A percentile compares a stretch with the other conserved stretches of the same genome.
These are phyloP conservation scores for Gonioctena quinquepunctata DNA, from an alignment of 1,140 invertebrate genomes.

Conservation along the genomic window DNA sequence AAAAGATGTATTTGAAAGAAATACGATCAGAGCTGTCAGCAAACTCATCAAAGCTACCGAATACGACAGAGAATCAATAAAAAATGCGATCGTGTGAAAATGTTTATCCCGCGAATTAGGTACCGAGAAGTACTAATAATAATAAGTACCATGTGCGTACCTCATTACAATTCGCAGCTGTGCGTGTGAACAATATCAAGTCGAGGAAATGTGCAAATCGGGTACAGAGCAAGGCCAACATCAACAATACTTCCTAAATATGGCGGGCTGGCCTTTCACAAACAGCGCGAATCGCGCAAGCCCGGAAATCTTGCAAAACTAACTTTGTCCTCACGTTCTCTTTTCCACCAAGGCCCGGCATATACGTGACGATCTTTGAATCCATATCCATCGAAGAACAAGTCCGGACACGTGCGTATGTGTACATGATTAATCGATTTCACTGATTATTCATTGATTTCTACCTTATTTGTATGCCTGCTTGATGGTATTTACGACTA, in stretches of 20 bases:
- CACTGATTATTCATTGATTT: neutral
- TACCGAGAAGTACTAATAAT: too few relatives aligned
- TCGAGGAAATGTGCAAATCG: constrained; percentile 27
- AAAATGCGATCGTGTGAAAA: too few relatives aligned
- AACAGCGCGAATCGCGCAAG: constrained; percentile 28
- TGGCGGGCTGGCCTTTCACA: constrained; percentile 46
- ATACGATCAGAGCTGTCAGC: too few relatives aligned
- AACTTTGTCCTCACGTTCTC: constrained; percentile 36
- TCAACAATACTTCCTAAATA: constrained; percentile 44
- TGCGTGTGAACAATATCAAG: neutral
- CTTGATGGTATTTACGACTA: neutral
- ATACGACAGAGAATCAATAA: too few relatives aligned
- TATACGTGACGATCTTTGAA: neutral
- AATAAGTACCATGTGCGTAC: too few relatives aligned
- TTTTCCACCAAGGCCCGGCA: constrained; percentile 37
- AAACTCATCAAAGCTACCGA: too few relatives aligned
- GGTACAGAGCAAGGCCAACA: constrained; percentile 36
- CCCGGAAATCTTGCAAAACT: constrained; percentile 19
- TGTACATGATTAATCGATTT: too few relatives aligned
- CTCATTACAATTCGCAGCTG: neutral
- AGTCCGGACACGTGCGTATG: neutral
- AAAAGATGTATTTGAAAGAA: too few relatives aligned
- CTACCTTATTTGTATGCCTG: neutral
- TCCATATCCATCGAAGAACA: neutral
- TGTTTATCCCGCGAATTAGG: too few relatives aligned